Evolutionary conservation across 1,140 invertebrate genomes (phyloP).

Genomic region (Drosophila erecta): DNA sequence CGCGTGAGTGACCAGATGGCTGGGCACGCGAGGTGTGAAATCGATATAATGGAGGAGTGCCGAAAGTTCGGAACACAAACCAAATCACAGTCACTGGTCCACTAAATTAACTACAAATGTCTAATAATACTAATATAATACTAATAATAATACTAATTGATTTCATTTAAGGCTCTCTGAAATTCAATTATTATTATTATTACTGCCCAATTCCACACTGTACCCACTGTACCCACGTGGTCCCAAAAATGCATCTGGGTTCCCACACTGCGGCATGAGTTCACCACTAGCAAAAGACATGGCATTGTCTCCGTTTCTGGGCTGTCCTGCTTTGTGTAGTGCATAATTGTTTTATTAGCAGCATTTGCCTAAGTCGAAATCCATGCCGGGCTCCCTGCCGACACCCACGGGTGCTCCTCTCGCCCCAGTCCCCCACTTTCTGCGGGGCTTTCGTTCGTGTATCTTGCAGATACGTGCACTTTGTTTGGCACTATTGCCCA

Average conservation of each 20-base stretch:
- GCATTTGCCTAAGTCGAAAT: conserved; percentile 74
- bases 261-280: neutral
- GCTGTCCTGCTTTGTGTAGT: conserved; percentile 50
- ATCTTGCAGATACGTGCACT: conserved; percentile 72
- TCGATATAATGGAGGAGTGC: neutral
- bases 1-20: conserved; percentile 6
- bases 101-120: no score
- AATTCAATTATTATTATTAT: no score
- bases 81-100: no score
- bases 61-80: no score
- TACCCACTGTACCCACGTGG: no score
- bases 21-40: conserved; percentile 1
- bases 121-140: no score
- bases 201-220: no score
- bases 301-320: conserved; percentile 34
- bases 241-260: neutral
- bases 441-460: conserved; percentile 44
- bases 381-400: conserved; percentile 52
- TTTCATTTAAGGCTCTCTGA: no score
- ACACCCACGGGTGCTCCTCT: conserved; percentile 24
- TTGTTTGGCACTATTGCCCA: conserved; percentile 54
- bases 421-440: conserved; percentile 1
- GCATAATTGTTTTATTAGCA: conserved; percentile 82
- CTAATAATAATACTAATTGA: no score
- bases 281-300: conserved; percentile 25